These are phyloP conservation scores for Potorous gilbertii DNA, from an alignment of 2,797 vertebrate genomes.

Conservation along the genomic window DNA sequence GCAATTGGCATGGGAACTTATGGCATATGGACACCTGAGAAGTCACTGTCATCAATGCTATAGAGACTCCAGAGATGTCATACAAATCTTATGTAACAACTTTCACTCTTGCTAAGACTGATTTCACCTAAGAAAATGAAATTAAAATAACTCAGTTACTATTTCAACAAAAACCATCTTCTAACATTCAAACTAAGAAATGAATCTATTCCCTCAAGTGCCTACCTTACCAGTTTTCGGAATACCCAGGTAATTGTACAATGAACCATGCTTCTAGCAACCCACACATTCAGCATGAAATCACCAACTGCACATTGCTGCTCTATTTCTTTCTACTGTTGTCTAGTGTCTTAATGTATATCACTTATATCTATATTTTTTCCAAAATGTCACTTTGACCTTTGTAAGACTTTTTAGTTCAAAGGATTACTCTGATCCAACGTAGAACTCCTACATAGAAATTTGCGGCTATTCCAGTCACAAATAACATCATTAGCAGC, in stretches of 20 bases:
- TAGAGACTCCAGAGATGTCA: neutral
- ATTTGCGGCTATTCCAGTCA: neutral
- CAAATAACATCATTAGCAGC: neutral
- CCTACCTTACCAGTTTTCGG: neutral
- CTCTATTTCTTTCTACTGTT: constrained; percentile 2
- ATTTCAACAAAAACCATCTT: neutral
- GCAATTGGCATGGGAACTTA: too few species aligned
- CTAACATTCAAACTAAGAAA: neutral
- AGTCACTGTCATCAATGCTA: neutral
- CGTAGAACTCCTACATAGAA: neutral
- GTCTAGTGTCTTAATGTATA: neutral
- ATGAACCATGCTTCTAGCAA: neutral
- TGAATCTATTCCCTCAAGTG: neutral
- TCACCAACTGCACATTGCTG: neutral
- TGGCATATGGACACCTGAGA: neutral
- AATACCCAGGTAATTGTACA: neutral
- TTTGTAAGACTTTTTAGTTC: constrained; percentile 13
- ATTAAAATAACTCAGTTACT: neutral
- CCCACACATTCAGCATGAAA: neutral
- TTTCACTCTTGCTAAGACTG: constrained; percentile 6
- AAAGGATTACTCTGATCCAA: neutral
- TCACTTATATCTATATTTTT: neutral
- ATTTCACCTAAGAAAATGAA: neutral
- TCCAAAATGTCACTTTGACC: neutral
- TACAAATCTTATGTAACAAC: neutral